phyloP scores from a whole-genome alignment of 2,888 invertebrate species.

The Scaptomyza caliginosa region DNA sequence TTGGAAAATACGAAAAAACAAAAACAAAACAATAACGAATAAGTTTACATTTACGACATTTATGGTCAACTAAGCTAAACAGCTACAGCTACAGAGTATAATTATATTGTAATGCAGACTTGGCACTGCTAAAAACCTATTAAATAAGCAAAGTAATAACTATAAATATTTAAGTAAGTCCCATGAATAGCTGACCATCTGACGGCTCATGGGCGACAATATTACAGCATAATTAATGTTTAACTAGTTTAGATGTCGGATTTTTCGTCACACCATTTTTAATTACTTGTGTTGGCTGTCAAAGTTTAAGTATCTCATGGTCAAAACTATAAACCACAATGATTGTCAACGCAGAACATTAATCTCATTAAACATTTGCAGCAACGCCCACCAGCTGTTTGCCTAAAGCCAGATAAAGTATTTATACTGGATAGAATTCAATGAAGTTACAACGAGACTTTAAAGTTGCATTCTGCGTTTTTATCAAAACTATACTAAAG shows the following conservation, averaged over 20 bases:
- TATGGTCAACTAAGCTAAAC: constrained; percentile 28
- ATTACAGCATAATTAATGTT: constrained; percentile 32
- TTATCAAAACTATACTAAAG: constrained; percentile 22
- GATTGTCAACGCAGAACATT: constrained; percentile 57
- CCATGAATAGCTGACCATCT: constrained; percentile 1
- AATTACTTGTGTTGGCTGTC: constrained; percentile 21
- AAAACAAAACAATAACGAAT: constrained; percentile 8
- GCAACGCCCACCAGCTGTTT: constrained; percentile 13
- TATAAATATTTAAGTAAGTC: constrained; percentile 5
- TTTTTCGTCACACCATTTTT: constrained; percentile 12
- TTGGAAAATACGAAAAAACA: constrained; percentile 4
- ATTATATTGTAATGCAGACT: not conserved
- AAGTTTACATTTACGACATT: no score
- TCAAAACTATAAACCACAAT: constrained; percentile 29
- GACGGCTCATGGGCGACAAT: constrained; percentile 15
- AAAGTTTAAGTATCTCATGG: constrained; percentile 39
- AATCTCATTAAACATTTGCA: constrained; percentile 50
- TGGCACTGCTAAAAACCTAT: not conserved
- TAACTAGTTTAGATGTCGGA: constrained; percentile 12
- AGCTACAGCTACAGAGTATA: constrained; percentile 11
- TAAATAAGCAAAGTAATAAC: constrained; percentile 28
- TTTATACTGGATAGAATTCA: no score
- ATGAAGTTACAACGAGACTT: not conserved
- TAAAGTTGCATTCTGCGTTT: constrained; percentile 33
- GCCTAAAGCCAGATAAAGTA: not conserved